Evolutionary conservation across 2,888 invertebrate species (phyloP), one percentile per base, ranked within the genome.

Genomic region (Drosophila vallismaia): DNA sequence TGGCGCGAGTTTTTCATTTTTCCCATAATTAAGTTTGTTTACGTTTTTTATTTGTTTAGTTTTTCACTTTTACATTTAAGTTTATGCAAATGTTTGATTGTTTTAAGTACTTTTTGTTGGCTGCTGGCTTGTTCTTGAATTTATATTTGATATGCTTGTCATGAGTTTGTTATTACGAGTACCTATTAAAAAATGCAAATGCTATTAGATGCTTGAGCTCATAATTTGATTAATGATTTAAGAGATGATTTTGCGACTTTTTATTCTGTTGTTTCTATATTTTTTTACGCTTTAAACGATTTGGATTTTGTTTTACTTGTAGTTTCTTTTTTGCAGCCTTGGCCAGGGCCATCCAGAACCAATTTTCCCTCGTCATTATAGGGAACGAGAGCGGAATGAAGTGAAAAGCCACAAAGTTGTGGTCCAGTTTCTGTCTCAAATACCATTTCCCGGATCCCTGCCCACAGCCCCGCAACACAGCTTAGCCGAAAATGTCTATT

Each of bases 121-220:
- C 63, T 57, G 57, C 64, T 67, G 42, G 26, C 51, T 46, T 51
- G 14, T 57, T 76, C 8, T 42, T 3, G 33, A 58, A 52, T 58
- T 82, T 82, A 84, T 78, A 81, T 81, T 58, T 82, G 88, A 82
- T 82, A 82, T 82, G 82, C 81, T 86, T 75, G 82, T 78, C 82
- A 81, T 78, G 77, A 19, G 76, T 67, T 74, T 71, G 48, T 59
- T 66, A 71, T 76, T 60, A 49, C 60, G 48, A 62, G 60, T 62
- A 74, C 52, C 60, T 55, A 46, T 62, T 38, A 31, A 45, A 64
- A 64, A 71, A 71, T 71, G 49, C 50, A 44, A 71, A 70, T 71
- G 69, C 60, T 53, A 71, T 59, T 60, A 46, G 71, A 53, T 70
- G 71, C 60, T 70, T 46, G 46, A 62, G 72, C 64, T 63, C 64